Evolutionary conservation across 2,797 vertebrate species (phyloP), one percentile per base, ranked within the genome.

Genomic region (Nyctibius grandis): DNA sequence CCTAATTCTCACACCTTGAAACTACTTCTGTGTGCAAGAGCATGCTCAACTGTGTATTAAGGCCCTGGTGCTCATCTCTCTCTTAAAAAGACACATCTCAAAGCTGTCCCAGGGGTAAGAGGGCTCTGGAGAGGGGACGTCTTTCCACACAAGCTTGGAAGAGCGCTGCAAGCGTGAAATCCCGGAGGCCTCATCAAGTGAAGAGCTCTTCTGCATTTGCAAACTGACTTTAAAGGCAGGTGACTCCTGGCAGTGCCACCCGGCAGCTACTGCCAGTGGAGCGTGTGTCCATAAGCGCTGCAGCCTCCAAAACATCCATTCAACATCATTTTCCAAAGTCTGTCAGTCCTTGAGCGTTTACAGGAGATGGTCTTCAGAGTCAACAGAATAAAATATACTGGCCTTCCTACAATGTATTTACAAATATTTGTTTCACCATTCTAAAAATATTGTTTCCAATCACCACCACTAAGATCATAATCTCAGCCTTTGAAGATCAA

Each of bases 261-360:
- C 9, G 0, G 56, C 75, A 89, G 36, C 40, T 48, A 56, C 2
- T 6, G 53, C 11, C 50, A 45, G 42, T 2, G 0, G 20, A 67
- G 15, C 1, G 0, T 0, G 0, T 17, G 18, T 10, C 61, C 2
- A 0, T 28, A 19, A 44, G 36, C 2, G 0, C 44, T 56, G 12
- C 51, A 53, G 44, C 20, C 65, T 76, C 36, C 29, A 48, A 23
- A 76, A 63, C 22, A 21, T 20, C 34, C 67, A 45, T 4, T 38
- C 8, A 2, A 40, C 15, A n/a, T 34, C 6, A 0, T 11, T 9
- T 77, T 25, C 44, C 31, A 36, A 28, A 38, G 29, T 10, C 54
- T n/a, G 59, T 15, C 75, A 61, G 56, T 13, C 47, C 65, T 65
- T 3, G 1, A 36, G 65, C 6, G 1, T 22, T 53, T 65, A 57